A percentile compares a stretch with the other conserved stretches of the same genome.
Evolutionary conservation across 2,113 vertebrate genomes (phyloP).

Genomic region (Periophthalmodon schlosseri): DNA sequence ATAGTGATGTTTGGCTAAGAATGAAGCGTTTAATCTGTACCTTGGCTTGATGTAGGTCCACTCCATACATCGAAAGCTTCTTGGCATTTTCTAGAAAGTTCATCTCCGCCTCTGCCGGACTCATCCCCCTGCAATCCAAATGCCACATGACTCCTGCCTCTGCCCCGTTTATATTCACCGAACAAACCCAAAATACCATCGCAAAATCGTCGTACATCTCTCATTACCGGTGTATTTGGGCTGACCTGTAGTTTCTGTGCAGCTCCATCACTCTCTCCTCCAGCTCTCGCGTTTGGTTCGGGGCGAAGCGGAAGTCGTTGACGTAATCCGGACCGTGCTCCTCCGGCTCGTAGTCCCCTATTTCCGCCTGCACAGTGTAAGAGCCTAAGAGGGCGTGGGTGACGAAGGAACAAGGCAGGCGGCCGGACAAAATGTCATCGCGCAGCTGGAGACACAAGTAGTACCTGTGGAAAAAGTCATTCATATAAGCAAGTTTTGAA

Average conservation of each 20-base stretch:
- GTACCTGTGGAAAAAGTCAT: constrained; percentile 78
- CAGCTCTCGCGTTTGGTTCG: constrained; percentile 94
- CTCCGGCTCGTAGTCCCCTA: constrained; percentile 90
- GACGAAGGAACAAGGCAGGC: constrained; percentile 96
- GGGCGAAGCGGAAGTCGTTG: constrained; percentile 92
- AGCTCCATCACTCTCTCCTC: constrained; percentile 98
- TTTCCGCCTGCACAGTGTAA: constrained; percentile 93
- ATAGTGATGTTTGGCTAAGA: too few relatives aligned
- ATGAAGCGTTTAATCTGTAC: constrained; percentile 69
- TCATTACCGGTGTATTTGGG: constrained; percentile 6
- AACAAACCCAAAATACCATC: constrained; percentile 9
- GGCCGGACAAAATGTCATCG: constrained; percentile 93
- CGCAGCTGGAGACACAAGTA: constrained; percentile 98
- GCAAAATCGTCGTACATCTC: not conserved
- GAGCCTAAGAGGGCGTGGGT: constrained; percentile 96
- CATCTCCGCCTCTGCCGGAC: constrained; percentile 95
- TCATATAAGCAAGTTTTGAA: not conserved
- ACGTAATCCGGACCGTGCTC: constrained; percentile 92
- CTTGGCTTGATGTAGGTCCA: constrained; percentile 98
- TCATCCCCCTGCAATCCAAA: constrained; percentile 87
- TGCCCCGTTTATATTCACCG: constrained; percentile 10
- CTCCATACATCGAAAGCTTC: constrained; percentile 99
- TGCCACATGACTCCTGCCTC: constrained; percentile 22
- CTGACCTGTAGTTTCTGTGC: constrained; percentile 92
- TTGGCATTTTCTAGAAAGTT: constrained; percentile 98